These are phyloP conservation scores for Sphaeridia pumilis DNA, from an alignment of 2,888 invertebrate species.

Conservation along the genomic window DNA sequence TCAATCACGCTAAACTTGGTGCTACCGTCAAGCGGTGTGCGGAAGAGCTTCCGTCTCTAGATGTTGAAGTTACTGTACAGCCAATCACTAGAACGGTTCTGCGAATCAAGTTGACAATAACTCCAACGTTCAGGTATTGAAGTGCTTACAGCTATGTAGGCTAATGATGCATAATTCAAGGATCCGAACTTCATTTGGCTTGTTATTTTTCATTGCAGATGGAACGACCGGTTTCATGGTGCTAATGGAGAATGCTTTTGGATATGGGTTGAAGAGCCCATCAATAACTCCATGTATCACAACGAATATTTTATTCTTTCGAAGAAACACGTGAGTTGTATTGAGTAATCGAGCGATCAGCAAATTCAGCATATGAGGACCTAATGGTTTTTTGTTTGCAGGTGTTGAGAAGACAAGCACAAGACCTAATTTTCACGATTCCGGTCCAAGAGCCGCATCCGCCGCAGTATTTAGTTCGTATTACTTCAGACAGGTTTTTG, in stretches of 20 bases:
- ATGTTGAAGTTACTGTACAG: conserved; percentile 72
- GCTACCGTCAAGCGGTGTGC: conserved; percentile 67
- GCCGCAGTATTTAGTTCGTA: conserved; percentile 77
- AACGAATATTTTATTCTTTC: conserved; percentile 80
- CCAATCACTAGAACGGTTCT: conserved; percentile 91
- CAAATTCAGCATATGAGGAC: not conserved
- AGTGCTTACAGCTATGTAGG: conserved; percentile 6
- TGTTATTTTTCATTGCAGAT: conserved; percentile 44
- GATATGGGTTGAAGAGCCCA: conserved; percentile 97
- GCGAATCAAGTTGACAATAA: conserved; percentile 65
- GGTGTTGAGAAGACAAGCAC: conserved; percentile 60
- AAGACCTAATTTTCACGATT: conserved; percentile 86
- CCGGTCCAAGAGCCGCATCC: conserved; percentile 85
- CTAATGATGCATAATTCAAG: not conserved
- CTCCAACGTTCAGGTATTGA: conserved; percentile 49
- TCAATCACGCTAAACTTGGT: conserved; percentile 57
- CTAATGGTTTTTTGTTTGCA: conserved; percentile 39
- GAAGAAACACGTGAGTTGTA: conserved; percentile 55
- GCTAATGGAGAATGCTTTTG: conserved; percentile 82
- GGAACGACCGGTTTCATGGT: conserved; percentile 85
- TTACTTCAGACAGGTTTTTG: conserved; percentile 76
- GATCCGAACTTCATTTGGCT: not conserved
- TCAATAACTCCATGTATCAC: conserved; percentile 88
- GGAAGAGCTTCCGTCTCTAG: conserved; percentile 69
- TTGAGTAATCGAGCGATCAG: too few species aligned